phyloP scores from a whole-genome alignment of 2,113 vertebrate genomes.

The Lathamus discolor region DNA sequence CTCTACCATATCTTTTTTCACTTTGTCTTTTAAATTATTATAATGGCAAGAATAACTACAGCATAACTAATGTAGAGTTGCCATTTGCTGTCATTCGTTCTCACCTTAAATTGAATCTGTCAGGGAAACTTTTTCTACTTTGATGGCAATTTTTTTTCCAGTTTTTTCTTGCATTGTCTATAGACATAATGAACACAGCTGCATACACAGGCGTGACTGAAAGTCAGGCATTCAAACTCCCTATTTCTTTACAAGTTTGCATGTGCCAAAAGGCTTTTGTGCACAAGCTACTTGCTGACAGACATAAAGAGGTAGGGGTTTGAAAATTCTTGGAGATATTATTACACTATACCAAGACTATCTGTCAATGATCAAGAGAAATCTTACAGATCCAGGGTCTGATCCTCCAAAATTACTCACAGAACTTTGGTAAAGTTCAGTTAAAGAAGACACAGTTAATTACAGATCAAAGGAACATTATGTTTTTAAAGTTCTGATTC shows the following conservation, averaged over 20 bases:
- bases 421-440: not conserved
- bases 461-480: not conserved
- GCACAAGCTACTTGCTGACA: conserved; percentile 53
- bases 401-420: not conserved
- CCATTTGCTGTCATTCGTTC: not conserved
- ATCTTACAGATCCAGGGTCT: conserved; percentile 10
- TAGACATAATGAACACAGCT: not conserved
- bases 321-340: conserved; percentile 65
- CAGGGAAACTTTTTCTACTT: not conserved
- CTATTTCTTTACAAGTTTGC: not conserved
- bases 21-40: not conserved
- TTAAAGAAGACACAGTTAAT: not conserved
- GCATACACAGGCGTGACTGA: not conserved
- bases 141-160: not conserved
- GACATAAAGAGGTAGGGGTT: conserved; percentile 25
- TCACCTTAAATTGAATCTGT: not conserved
- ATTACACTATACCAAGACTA: conserved; percentile 63
- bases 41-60: not conserved
- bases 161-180: not conserved
- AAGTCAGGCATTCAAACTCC: not conserved
- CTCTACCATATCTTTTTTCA: not conserved
- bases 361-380: conserved; percentile 42
- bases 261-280: conserved; percentile 25
- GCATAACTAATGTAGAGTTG: not conserved
- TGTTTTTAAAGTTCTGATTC: not conserved